Conservation (phyloP, 2,113 vertebrate genomes). For the Mirounga angustirostris region DNA sequence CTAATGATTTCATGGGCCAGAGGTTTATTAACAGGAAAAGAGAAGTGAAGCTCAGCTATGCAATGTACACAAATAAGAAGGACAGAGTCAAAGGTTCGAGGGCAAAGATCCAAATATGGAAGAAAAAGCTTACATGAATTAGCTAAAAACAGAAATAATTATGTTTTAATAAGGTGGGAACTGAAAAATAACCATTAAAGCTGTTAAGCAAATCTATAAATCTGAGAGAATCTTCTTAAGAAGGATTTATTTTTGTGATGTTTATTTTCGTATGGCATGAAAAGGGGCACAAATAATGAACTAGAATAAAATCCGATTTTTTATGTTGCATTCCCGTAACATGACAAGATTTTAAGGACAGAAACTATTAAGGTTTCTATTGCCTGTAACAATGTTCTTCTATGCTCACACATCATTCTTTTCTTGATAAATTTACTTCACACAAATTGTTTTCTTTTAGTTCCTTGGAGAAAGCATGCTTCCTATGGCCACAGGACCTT, state of each 20-base stretch:
- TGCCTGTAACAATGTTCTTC: not conserved
- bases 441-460: not conserved
- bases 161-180: not conserved
- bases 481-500: not conserved
- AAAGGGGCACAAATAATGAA: not conserved
- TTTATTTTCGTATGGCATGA: not conserved
- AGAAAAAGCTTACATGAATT: not conserved
- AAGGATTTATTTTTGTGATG: not conserved
- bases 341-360: not conserved
- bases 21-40: slow-evolving; percentile 31
- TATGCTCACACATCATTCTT: not conserved
- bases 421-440: not conserved
- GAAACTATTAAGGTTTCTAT: not conserved
- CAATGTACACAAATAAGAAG: not conserved
- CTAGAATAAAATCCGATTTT: not conserved
- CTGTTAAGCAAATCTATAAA: not conserved
- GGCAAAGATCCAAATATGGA: not conserved
- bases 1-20: not conserved
- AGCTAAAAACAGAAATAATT: not conserved
- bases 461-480: not conserved
- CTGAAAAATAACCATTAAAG: not conserved
- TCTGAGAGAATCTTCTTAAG: not conserved
- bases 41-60: not conserved
- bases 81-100: not conserved
- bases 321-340: not conserved